A percentile compares a stretch with the other conserved stretches of the same genome.
phyloP scores from a whole-genome alignment of 2,797 vertebrate genomes.

The Acestrorhynchus altus region DNA sequence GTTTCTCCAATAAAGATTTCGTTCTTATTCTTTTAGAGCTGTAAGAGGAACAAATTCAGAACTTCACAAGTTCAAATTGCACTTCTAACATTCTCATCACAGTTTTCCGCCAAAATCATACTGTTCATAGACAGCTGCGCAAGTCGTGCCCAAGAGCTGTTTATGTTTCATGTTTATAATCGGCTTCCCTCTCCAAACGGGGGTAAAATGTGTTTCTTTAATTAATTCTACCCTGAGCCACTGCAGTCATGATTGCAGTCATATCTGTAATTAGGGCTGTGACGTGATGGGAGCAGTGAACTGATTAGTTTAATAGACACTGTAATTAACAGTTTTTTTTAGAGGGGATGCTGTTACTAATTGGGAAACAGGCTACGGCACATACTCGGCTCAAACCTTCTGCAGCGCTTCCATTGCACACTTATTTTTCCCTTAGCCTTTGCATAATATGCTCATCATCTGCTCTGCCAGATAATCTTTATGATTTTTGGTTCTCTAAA shows the following conservation, averaged over 20 bases:
- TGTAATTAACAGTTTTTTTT: constrained; percentile 55
- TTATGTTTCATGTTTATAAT: constrained; percentile 44
- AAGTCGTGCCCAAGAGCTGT: constrained; percentile 30
- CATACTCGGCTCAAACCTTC: constrained; percentile 40
- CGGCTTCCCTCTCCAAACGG: constrained; percentile 40
- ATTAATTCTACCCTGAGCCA: constrained; percentile 46
- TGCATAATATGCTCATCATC: constrained; percentile 24
- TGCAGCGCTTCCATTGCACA: constrained; percentile 22
- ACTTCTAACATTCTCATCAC: background rate
- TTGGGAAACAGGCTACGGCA: constrained; percentile 43
- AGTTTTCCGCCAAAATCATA: background rate
- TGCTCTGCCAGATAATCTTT: constrained; percentile 20
- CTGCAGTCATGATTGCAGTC: constrained; percentile 53
- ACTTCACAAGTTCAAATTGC: background rate
- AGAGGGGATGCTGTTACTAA: constrained; percentile 52
- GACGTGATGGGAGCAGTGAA: constrained; percentile 50
- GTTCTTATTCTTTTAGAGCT: background rate
- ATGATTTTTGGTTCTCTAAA: background rate
- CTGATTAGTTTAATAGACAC: constrained; percentile 60
- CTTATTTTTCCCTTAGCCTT: constrained; percentile 14
- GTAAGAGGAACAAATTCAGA: background rate
- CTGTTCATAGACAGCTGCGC: constrained; percentile 9
- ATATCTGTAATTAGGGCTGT: constrained; percentile 61
- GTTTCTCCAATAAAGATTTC: background rate
- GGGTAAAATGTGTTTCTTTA: constrained; percentile 42